Percentiles rank a stretch among this genome's conserved stretches.
Evolutionary conservation across 2,797 vertebrate species (phyloP).

Genomic region (Alca torda): DNA sequence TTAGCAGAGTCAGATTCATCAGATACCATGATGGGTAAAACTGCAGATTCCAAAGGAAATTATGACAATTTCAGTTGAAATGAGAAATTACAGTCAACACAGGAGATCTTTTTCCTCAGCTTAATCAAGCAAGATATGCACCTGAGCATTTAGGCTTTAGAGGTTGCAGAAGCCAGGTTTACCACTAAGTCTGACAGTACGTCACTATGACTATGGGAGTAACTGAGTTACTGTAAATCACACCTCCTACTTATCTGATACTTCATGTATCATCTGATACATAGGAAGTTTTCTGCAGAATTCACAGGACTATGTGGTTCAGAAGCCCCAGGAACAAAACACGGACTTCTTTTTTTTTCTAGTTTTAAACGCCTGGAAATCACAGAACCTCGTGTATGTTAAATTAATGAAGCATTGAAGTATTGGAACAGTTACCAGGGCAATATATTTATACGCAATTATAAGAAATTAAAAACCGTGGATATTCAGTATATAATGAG

Average conservation of each 20-base stretch:
- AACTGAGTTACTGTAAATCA: not conserved
- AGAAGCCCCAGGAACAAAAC: not conserved
- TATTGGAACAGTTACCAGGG: not conserved
- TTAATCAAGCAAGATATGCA: not conserved
- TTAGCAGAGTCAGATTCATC: constrained; percentile 18
- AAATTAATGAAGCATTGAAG: not conserved
- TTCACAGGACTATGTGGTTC: not conserved
- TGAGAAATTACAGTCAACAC: not conserved
- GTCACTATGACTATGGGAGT: not conserved
- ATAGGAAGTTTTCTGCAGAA: not conserved
- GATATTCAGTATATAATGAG: not conserved
- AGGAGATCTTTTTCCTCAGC: not conserved
- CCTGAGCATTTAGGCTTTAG: not conserved
- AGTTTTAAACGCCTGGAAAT: not conserved
- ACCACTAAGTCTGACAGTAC: not conserved
- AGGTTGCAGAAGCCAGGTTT: not conserved
- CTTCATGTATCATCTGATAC: not conserved
- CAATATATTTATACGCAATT: not conserved
- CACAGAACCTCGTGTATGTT: not conserved
- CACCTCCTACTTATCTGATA: not conserved
- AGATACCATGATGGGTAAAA: not conserved
- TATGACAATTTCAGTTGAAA: not conserved
- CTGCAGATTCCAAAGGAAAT: constrained; percentile 26
- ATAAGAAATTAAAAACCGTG: not conserved
- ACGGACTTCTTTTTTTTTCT: not conserved